Percentiles rank a stretch among this genome's conserved stretches.
phyloP scores from a whole-genome alignment of 92 coral and sea anemone species.

The Micromussa lordhowensis region DNA sequence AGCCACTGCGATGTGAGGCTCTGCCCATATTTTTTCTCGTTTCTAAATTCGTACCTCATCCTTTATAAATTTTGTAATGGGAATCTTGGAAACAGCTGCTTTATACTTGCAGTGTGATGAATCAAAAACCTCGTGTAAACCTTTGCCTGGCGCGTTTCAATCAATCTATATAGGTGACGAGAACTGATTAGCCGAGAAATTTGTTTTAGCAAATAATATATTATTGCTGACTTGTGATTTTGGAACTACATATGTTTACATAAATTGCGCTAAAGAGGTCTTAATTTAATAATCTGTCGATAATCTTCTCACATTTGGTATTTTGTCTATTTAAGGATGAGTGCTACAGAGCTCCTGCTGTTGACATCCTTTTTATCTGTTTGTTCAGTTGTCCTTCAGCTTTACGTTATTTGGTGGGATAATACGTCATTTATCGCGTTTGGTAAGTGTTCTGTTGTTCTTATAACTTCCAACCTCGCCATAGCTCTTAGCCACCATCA shows the following conservation, averaged over 20 bases:
- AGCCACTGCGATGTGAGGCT: no score
- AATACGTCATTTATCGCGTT: constrained; percentile 18
- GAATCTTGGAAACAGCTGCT: no score
- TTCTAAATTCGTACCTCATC: no score
- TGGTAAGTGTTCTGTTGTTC: not conserved
- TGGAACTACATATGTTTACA: no score
- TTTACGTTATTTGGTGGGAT: constrained; percentile 1
- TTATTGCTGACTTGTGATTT: no score
- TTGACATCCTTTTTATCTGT: constrained; percentile 24
- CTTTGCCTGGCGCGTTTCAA: not conserved
- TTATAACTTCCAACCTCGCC: not conserved
- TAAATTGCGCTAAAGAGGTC: no score
- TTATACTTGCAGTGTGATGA: no score
- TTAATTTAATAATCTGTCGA: not conserved
- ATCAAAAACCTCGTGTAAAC: not conserved
- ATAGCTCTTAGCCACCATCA: not conserved
- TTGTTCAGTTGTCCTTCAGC: constrained; percentile 28
- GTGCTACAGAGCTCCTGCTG: not conserved
- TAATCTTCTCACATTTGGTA: not conserved
- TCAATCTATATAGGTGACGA: not conserved
- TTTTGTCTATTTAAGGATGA: constrained; percentile 4
- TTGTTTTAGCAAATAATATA: no score
- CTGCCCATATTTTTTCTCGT: no score
- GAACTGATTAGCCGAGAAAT: no score
- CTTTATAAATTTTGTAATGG: no score